Base-by-base conservation (phyloP, 53 echinoderm and acorn worm genomes). In the Apostichopus leukothele region DNA sequence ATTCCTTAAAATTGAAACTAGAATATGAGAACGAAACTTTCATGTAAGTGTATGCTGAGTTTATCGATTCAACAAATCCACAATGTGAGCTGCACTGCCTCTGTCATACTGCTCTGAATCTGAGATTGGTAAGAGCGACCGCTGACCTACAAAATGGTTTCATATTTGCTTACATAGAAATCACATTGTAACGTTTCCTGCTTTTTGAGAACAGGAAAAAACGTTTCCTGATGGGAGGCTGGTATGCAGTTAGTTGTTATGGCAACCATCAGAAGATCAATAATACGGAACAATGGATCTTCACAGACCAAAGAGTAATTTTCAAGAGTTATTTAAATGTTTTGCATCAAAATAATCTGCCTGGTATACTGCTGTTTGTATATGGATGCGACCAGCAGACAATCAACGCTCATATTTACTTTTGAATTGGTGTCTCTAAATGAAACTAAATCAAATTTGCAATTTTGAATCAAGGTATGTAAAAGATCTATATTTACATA, bases 221-320 rank as follows among this genome's bases (percentile, higher is more conserved):
- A 2, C 14, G 63, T 63, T 71, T 71, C 71, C 71, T 71, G 57
- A 71, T 6, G 18, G 71, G 6, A 71, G n/a, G 71, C 71, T 71
- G 71, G 71, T n/a, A 16, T n/a, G 20, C 18, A 18, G n/a, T 18
- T 71, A 71, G 71, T 71, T 18, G 18, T n/a, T 19, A 71, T 71
- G 71, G 71, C 13, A 71, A 71, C 71, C 6, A 19, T 71, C 71
- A 71, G 18, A 71, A 19, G 71, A 71, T 71, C 71, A 71, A 71
- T 71, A 71, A n/a, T 19, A 19, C 1, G 71, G 71, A 71, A 71
- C 71, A 71, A 71, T 19, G 71, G 71, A 6, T 16, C 71, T 19
- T 71, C 16, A 71, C 71, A 71, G 18, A 71, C 71, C 71, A 71
- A n/a, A 19, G 71, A n/a, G 20, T 71, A 71, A 71, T 71, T 71